A percentile compares a stretch with the other conserved stretches of the same genome.
Evolutionary conservation across 2,113 vertebrate genomes (phyloP).

Genomic region (Nansenia antarctica): DNA sequence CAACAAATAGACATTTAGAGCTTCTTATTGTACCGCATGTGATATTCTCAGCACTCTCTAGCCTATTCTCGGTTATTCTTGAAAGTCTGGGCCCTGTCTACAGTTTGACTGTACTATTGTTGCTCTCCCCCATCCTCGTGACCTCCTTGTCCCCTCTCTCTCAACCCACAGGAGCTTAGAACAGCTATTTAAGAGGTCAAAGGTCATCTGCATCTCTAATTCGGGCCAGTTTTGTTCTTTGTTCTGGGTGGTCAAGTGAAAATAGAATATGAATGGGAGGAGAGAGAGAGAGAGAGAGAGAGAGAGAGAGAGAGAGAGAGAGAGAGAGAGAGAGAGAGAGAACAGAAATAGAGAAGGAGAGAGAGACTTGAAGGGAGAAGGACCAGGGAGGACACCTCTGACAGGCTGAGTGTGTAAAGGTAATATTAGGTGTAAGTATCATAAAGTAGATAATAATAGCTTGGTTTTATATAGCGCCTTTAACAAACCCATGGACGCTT

Average conservation of each 20-base stretch:
- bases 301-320: neutral
- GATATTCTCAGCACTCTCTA: neutral
- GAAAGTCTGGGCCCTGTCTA: neutral
- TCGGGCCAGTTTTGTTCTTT: neutral
- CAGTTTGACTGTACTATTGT: neutral
- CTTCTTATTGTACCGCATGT: neutral
- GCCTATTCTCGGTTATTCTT: neutral
- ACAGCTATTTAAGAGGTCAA: neutral
- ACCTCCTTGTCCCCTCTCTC: neutral
- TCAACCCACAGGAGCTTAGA: neutral
- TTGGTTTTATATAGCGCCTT: too few relatives aligned
- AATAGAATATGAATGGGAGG: neutral
- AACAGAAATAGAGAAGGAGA: slow-evolving; percentile 25
- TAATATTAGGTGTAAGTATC: too few relatives aligned
- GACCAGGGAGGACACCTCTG: too few relatives aligned
- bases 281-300: neutral
- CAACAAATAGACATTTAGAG: neutral
- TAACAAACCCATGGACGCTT: too few relatives aligned
- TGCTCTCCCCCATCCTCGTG: neutral
- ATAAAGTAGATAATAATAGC: too few relatives aligned
- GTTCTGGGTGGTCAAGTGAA: neutral
- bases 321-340: neutral
- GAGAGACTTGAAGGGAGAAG: too few relatives aligned
- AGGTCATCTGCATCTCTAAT: neutral
- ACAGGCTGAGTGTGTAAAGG: too few relatives aligned